Conservation (phyloP, 2,797 vertebrate genomes). For the Esox lucius region DNA sequence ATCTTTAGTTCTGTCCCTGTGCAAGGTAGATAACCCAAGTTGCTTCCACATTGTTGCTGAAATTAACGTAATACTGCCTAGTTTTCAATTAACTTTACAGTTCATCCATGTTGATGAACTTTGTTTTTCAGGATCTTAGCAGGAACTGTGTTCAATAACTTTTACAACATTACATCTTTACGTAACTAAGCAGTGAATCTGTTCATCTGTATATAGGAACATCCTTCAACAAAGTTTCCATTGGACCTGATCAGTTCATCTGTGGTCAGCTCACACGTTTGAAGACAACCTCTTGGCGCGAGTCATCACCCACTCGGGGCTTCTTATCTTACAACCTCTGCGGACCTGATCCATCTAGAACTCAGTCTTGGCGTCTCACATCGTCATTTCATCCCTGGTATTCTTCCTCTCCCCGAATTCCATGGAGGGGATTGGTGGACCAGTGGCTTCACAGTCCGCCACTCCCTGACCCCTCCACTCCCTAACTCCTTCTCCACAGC, state of each 20-base stretch:
- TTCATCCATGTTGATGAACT: too few species aligned
- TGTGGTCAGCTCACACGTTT: background rate
- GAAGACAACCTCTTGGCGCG: too few species aligned
- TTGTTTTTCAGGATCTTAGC: too few species aligned
- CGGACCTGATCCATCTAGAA: constrained; percentile 2
- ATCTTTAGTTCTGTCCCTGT: too few species aligned
- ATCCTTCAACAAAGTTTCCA: background rate
- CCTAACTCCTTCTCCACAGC: too few species aligned
- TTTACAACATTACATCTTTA: background rate
- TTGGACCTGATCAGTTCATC: too few species aligned
- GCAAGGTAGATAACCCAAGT: too few species aligned
- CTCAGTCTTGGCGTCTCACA: constrained; percentile 15
- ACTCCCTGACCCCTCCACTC: background rate
- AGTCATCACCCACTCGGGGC: background rate
- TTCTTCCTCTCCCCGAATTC: constrained; percentile 1
- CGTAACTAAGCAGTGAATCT: background rate
- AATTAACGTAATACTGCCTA: too few species aligned
- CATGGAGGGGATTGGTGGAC: constrained; percentile 6
- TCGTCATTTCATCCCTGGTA: constrained; percentile 6
- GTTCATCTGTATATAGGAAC: background rate
- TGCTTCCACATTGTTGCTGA: too few species aligned
- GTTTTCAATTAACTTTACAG: background rate
- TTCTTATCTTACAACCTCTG: background rate
- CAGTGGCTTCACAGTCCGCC: constrained; percentile 8
- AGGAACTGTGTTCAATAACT: too few species aligned